phyloP scores from a whole-genome alignment of 23 tunicate species.

The Ascidia mentula region DNA sequence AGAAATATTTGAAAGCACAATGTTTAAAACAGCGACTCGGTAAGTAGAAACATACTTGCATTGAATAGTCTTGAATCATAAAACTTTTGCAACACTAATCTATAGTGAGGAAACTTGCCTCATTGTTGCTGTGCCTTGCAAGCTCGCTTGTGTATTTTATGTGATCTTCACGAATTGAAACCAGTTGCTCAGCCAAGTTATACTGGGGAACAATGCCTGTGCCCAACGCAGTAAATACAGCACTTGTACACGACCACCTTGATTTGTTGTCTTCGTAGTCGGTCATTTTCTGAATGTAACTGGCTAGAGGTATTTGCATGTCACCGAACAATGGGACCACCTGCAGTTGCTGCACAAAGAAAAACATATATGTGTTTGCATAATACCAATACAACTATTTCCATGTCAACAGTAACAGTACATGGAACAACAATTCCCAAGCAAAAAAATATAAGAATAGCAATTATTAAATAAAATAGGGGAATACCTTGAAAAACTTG shows the following conservation, averaged over 20 bases:
- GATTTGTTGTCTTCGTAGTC: constrained; percentile 94
- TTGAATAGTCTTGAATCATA: too few relatives aligned
- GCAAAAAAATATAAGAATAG: not conserved
- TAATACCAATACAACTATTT: too few relatives aligned
- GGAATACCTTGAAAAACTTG: constrained; percentile 84
- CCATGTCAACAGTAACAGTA: too few relatives aligned
- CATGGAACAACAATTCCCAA: too few relatives aligned
- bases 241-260: constrained; percentile 88
- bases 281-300: constrained; percentile 95
- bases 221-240: constrained; percentile 35
- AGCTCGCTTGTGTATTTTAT: constrained; percentile 95
- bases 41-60: too few relatives aligned
- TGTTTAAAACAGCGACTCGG: too few relatives aligned
- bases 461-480: not conserved
- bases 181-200: constrained; percentile 85
- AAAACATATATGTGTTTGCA: too few relatives aligned
- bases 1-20: too few relatives aligned
- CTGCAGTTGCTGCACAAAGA: constrained; percentile 54
- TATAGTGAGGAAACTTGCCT: constrained; percentile 26
- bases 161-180: constrained; percentile 80
- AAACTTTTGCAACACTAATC: not conserved
- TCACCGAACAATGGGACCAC: constrained; percentile 98
- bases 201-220: constrained; percentile 76
- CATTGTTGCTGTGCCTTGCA: constrained; percentile 94
- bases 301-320: constrained; percentile 96